Evolutionary conservation across 2,797 vertebrate genomes (phyloP).

Genomic region (Eulemur coronatus): DNA sequence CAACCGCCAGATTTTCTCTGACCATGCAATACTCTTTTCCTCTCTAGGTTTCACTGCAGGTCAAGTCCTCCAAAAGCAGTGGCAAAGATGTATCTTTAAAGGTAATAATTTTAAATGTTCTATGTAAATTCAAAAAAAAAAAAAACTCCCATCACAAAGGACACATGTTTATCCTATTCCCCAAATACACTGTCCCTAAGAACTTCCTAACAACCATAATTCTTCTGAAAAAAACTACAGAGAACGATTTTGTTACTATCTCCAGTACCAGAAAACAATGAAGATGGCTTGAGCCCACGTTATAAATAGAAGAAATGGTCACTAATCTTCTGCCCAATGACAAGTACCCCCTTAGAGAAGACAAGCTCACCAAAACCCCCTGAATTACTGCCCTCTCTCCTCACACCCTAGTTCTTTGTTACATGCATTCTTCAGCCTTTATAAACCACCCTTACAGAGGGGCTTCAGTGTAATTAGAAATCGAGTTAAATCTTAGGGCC

Average conservation of each 20-base stretch:
- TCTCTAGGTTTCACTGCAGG: neutral
- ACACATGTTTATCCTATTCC: neutral
- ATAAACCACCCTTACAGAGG: neutral
- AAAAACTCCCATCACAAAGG: neutral
- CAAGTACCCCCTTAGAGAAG: neutral
- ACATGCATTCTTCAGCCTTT: neutral
- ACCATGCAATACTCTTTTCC: neutral
- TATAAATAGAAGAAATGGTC: neutral
- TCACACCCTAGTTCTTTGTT: neutral
- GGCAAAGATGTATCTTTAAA: neutral
- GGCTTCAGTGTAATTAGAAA: slow-evolving; percentile 57
- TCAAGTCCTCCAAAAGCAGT: neutral
- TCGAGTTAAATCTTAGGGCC: slow-evolving; percentile 72
- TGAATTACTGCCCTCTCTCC: neutral
- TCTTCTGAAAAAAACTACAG: neutral
- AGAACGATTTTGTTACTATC: neutral
- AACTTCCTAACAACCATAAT: neutral
- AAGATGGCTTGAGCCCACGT: neutral
- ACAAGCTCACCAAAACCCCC: neutral
- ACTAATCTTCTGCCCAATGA: neutral
- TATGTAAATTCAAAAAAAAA: neutral
- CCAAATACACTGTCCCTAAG: neutral
- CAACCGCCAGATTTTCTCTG: slow-evolving; percentile 47
- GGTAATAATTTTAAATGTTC: neutral
- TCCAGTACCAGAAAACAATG: neutral